Evolutionary conservation across 2,888 invertebrate genomes (phyloP).

Genomic region (Dysmachus trigonus): DNA sequence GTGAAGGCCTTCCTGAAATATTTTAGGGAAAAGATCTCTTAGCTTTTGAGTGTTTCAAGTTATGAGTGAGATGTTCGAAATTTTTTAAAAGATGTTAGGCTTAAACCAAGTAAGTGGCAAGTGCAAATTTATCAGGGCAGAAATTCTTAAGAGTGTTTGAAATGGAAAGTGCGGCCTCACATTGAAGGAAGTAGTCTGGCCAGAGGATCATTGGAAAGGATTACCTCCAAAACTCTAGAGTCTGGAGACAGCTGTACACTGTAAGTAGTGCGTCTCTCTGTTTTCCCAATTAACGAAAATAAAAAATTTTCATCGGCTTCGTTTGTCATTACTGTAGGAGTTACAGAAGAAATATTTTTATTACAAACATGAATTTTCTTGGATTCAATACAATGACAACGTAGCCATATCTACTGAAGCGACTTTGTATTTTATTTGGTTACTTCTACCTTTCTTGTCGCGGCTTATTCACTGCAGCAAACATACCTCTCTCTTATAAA

Average conservation of each 20-base stretch:
- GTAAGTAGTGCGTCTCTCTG: background rate
- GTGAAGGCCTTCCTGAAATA: background rate
- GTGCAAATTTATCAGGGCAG: background rate
- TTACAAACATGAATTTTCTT: slow-evolving; percentile 29
- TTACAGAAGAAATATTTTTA: slow-evolving; percentile 18
- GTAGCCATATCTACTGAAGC: background rate
- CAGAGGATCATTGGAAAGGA: background rate
- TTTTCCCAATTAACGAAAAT: background rate
- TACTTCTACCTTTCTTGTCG: background rate
- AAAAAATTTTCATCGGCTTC: background rate
- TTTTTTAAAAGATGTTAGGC: slow-evolving; percentile 4
- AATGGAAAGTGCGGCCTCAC: background rate
- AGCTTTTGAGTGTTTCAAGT: background rate
- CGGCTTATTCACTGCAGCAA: background rate
- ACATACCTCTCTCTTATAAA: slow-evolving; percentile 29
- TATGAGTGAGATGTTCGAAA: background rate
- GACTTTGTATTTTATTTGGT: slow-evolving; percentile 20
- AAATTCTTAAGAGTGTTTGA: background rate
- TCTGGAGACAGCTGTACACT: background rate
- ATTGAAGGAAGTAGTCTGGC: background rate
- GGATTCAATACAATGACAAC: background rate
- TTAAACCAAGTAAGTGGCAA: background rate
- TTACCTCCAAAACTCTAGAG: background rate
- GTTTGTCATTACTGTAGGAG: slow-evolving; percentile 12
- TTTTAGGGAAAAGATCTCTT: background rate